phyloP scores from a whole-genome alignment of 2,888 invertebrate genomes.

The Dexiosoma caninum region DNA sequence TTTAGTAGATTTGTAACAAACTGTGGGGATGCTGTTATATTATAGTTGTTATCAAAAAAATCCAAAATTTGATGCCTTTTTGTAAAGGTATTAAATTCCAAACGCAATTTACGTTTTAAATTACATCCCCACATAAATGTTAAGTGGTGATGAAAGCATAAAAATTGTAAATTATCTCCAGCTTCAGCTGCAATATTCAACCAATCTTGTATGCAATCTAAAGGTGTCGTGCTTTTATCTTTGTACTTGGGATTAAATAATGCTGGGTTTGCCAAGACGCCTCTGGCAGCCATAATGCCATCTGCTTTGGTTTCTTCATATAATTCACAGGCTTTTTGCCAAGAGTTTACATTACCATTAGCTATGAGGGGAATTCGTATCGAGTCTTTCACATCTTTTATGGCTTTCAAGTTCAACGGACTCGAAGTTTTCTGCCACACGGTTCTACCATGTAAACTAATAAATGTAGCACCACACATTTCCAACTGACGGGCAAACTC shows the following conservation, averaged over 20 bases:
- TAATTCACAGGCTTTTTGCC: conserved; percentile 85
- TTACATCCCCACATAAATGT: conserved; percentile 95
- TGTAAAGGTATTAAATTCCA: conserved; percentile 87
- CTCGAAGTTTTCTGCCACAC: conserved; percentile 86
- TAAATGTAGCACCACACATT: conserved; percentile 90
- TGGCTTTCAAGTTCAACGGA: conserved; percentile 83
- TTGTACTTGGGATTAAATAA: conserved; percentile 81
- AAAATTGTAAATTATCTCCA: conserved; percentile 84
- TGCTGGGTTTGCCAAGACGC: conserved; percentile 93
- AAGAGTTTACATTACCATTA: conserved; percentile 91
- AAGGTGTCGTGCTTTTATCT: conserved; percentile 77
- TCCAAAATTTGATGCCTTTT: conserved; percentile 84
- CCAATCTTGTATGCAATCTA: conserved; percentile 90
- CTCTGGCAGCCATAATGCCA: conserved; percentile 96
- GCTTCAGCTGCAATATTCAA: conserved; percentile 82
- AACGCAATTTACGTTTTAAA: conserved; percentile 84
- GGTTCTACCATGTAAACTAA: conserved; percentile 96
- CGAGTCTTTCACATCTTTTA: conserved; percentile 82
- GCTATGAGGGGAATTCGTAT: conserved; percentile 91
- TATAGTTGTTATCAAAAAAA: conserved; percentile 83
- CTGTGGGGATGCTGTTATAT: conserved; percentile 74
- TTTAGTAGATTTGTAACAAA: conserved; percentile 27
- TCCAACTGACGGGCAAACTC: conserved; percentile 89
- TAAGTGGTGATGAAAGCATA: conserved; percentile 96
- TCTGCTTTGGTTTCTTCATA: conserved; percentile 83